Conservation (phyloP, 2,113 vertebrate species). For the Symphodus melops region DNA sequence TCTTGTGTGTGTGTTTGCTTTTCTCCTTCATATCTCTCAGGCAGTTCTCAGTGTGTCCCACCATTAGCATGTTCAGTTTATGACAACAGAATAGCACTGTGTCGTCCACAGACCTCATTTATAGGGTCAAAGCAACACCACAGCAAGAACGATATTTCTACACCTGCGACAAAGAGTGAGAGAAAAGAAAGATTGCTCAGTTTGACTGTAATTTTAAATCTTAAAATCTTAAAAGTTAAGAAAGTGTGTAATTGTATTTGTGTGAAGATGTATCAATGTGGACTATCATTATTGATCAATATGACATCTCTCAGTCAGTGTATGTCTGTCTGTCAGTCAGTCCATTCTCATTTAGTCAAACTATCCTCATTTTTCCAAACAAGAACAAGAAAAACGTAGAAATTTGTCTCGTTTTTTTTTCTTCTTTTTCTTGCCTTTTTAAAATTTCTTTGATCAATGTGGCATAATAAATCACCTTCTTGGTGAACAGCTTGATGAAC, state of each 20-base stretch:
- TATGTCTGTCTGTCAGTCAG: neutral
- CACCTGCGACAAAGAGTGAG: neutral
- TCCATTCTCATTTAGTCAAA: neutral
- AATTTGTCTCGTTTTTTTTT: no score
- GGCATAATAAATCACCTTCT: neutral
- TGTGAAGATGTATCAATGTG: no score
- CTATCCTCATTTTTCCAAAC: neutral
- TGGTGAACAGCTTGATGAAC: no score
- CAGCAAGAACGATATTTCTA: neutral
- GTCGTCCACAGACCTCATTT: neutral
- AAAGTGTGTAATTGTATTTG: neutral
- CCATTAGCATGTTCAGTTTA: slow-evolving; percentile 11
- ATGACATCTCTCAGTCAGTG: neutral
- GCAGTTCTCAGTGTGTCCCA: slow-evolving; percentile 9
- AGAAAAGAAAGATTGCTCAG: neutral
- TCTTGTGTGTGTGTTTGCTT: slow-evolving; percentile 43
- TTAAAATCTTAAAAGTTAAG: neutral
- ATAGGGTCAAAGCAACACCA: neutral
- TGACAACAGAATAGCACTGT: neutral
- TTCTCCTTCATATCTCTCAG: slow-evolving; percentile 17
- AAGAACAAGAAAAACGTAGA: no score
- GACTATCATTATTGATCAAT: neutral
- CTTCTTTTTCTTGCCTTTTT: no score
- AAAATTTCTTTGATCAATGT: neutral
- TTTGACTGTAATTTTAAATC: neutral